phyloP scores from a whole-genome alignment of 2,888 invertebrate species.

The Caradrina kadenii region DNA sequence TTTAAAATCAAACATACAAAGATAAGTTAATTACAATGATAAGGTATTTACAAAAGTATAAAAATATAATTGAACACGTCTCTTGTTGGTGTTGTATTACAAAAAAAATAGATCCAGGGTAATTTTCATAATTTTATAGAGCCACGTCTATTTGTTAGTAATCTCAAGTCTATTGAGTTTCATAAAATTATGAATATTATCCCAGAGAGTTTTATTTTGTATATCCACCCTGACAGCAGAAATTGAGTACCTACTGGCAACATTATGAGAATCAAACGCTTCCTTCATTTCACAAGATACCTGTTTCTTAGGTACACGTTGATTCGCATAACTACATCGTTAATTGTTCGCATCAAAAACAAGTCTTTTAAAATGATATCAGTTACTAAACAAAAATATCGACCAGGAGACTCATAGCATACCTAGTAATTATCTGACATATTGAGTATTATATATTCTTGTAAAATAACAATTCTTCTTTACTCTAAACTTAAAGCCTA shows the following conservation, averaged over 20 bases:
- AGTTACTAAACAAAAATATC: constrained; percentile 23
- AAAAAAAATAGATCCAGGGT: constrained; percentile 36
- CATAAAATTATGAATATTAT: constrained; percentile 23
- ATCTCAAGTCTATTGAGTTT: constrained; percentile 30
- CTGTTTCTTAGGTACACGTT: constrained; percentile 12
- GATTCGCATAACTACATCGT: constrained; percentile 20
- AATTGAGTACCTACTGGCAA: constrained; percentile 6
- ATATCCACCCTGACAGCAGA: constrained; percentile 17
- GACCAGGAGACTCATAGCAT: constrained; percentile 18
- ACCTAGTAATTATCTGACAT: constrained; percentile 42
- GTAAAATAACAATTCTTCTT: constrained; percentile 46
- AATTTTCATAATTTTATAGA: constrained; percentile 31
- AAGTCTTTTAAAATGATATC: constrained; percentile 38
- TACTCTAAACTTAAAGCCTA: constrained; percentile 57
- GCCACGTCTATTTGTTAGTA: constrained; percentile 17
- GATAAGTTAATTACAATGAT: constrained; percentile 71
- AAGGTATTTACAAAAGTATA: constrained; percentile 85
- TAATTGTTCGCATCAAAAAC: constrained; percentile 17
- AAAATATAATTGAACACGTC: constrained; percentile 69
- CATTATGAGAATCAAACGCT: constrained; percentile 20
- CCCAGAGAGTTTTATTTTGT: neutral
- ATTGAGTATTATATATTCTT: constrained; percentile 65
- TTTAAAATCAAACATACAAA: constrained; percentile 72
- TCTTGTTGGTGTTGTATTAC: constrained; percentile 60
- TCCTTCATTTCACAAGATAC: constrained; percentile 8